Evolutionary conservation across 2,113 vertebrate genomes (phyloP), one percentile per base, ranked within the genome.

Genomic region (Oncorhynchus gorbuscha): DNA sequence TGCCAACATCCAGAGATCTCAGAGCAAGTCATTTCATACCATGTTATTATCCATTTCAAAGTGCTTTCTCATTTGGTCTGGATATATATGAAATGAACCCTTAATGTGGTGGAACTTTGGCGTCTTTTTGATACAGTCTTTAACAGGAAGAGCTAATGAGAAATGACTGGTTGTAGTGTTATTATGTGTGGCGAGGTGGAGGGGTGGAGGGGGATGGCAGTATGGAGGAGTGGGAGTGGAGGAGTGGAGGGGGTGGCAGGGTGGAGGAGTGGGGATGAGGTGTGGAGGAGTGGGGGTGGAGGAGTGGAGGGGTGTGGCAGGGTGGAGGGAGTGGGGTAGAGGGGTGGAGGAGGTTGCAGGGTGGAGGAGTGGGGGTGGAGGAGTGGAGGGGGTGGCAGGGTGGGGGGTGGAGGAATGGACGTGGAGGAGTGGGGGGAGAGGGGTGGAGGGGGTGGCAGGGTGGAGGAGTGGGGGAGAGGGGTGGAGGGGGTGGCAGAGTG

Each of bases 141-240:
- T 87, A 89, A 91, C 83, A 81, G 79, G 82, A 30, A 73, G 76
- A 75, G 75, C 81, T 84, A 91, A 91, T 85, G 87, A 89, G 74
- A 87, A 84, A 80, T 83, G 69, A 83, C 75, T 87, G 75, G 22
- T 8, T 65, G 62, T 26, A 20, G 9, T 22, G 24, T 65, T 35
- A 35, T 35, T 35, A 24, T 65, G 62, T 22, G n/a, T n/a, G n/a
- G 62, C 9, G 62, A 9, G 62, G 9, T 65, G 62, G 62, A n/a
- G 20, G 8, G 5, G 32, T 32, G 32, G 32, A 32, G 32, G 7
- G 61, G n/a, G n/a, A n/a, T 7, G 16, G n/a, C 16, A 13, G n/a
- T 20, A 0, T 20, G 59, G 59, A n/a, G 59, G 59, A 22, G 62
- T 9, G 18, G 61, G 3, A 4, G 30, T 30, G 30, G 30, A 30